Evolutionary conservation across 1,140 invertebrate species (phyloP).

Genomic region (Trichonephila clavata): DNA sequence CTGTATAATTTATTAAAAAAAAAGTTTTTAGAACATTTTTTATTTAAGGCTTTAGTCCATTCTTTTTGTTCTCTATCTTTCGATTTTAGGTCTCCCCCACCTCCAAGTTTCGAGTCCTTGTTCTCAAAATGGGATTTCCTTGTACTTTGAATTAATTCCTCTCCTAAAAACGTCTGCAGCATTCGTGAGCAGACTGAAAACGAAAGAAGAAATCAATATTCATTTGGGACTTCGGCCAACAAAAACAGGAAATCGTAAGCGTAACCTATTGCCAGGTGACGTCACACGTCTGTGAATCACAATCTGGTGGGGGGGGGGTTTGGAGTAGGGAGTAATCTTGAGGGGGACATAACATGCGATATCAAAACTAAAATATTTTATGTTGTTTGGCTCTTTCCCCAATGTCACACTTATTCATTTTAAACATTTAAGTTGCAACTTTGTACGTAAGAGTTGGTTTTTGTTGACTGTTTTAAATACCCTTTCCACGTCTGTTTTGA

Average conservation of each 20-base stretch:
- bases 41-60: too few relatives aligned
- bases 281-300: slow-evolving; percentile 12
- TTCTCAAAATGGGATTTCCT: slow-evolving; percentile 44
- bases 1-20: too few relatives aligned
- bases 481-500: not conserved
- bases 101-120: not conserved
- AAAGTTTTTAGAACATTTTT: too few relatives aligned
- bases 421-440: not conserved
- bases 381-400: not conserved
- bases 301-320: not conserved
- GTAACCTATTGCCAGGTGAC: slow-evolving; percentile 35
- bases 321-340: not conserved
- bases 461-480: not conserved
- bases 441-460: not conserved
- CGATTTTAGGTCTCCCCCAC: not conserved
- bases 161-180: not conserved
- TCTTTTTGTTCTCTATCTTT: not conserved
- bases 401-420: not conserved
- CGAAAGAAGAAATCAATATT: slow-evolving; percentile 35
- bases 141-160: slow-evolving; percentile 30
- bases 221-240: slow-evolving; percentile 33
- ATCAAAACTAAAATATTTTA: not conserved
- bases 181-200: not conserved
- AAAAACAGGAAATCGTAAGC: slow-evolving; percentile 47
- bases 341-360: not conserved